These are phyloP conservation scores for Heliocidaris tuberculata DNA, from an alignment of 35 echinoderm and acorn worm genomes.

Conservation along the genomic window DNA sequence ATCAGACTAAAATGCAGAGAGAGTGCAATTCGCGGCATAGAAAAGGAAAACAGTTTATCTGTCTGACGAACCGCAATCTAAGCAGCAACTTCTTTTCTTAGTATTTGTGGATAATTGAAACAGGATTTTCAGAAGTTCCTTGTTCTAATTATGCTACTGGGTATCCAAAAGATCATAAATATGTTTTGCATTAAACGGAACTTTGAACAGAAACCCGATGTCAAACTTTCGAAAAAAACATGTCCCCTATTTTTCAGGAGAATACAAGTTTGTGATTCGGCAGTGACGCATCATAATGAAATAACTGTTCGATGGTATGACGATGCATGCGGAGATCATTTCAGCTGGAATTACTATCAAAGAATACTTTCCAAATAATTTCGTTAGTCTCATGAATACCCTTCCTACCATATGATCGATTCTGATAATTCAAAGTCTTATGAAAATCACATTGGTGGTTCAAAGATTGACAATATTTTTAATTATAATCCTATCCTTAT, in stretches of 20 bases:
- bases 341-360: neutral
- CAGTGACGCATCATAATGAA: neutral
- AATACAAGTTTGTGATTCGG: neutral
- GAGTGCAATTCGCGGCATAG: neutral
- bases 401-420: neutral
- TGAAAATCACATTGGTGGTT: too few species aligned
- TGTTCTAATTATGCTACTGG: constrained; percentile 11
- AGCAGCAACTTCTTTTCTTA: neutral
- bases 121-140: constrained; percentile 3
- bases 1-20: neutral
- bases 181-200: neutral
- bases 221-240: neutral
- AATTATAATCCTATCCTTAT: too few species aligned
- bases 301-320: neutral
- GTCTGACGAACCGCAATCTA: neutral
- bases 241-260: neutral
- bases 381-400: neutral
- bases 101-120: constrained; percentile 1
- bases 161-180: constrained; percentile 13
- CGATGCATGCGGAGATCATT: neutral
- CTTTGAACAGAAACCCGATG: neutral
- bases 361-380: neutral
- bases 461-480: too few species aligned
- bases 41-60: neutral
- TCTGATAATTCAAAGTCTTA: too few species aligned